Conservation (phyloP, 2,888 invertebrate species). For the Hesperia comma region DNA sequence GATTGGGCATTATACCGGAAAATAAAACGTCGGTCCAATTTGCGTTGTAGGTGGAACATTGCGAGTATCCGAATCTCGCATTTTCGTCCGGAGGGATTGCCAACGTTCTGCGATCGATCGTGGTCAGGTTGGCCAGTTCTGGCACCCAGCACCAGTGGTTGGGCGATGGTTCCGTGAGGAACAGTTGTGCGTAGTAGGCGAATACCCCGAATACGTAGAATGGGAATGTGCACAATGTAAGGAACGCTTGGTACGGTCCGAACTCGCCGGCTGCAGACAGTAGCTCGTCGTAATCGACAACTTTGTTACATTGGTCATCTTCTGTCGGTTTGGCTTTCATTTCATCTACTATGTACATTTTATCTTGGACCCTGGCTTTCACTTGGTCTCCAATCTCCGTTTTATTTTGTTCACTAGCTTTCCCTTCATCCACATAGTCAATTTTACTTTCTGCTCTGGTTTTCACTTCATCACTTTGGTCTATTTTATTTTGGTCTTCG, state of each 20-base stretch:
- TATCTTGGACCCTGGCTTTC: not conserved
- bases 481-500: no score
- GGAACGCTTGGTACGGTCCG: slow-evolving; percentile 59
- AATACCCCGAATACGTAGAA: slow-evolving; percentile 64
- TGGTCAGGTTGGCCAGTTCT: slow-evolving; percentile 60
- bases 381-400: no score
- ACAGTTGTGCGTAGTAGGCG: slow-evolving; percentile 62
- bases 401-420: no score
- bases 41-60: slow-evolving; percentile 58
- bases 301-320: not conserved
- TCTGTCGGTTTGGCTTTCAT: not conserved
- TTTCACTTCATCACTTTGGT: no score
- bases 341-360: not conserved
- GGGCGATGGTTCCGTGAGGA: slow-evolving; percentile 62
- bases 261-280: slow-evolving; percentile 65
- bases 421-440: no score
- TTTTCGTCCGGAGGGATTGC: slow-evolving; percentile 57
- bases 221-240: slow-evolving; percentile 59
- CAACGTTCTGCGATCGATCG: slow-evolving; percentile 54
- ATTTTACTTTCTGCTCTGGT: no score
- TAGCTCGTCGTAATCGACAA: slow-evolving; percentile 60
- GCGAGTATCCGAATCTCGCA: slow-evolving; percentile 60
- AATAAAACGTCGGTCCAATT: slow-evolving; percentile 62
- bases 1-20: slow-evolving; percentile 49
- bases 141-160: slow-evolving; percentile 70